Base-by-base conservation (phyloP, 2,888 invertebrate genomes). In the Stegophylla sp. region DNA sequence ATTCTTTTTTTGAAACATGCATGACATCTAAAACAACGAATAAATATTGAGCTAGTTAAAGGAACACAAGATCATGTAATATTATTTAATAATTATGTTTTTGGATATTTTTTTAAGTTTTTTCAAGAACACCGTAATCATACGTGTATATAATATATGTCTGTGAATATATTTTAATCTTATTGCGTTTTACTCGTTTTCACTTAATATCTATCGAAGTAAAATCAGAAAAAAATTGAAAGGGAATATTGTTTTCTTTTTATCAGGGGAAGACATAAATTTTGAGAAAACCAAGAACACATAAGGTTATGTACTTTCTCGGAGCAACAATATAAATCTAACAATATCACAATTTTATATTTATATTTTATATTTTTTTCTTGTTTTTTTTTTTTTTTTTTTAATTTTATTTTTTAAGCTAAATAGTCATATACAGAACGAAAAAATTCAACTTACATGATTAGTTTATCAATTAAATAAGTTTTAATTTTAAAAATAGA, bases 271-370 rank as follows among this genome's bases (percentile, higher is more conserved):
- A 77, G 77, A 77, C 77, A 69, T 77, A 77, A 56, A 77, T 77
- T 69, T 77, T 77, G 77, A 77, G 69, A 77, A 67, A 77, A 67
- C 69, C 67, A 77, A 77, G 77, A 77, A 77, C 77, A 77, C 77
- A 77, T 77, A 59, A 77, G 77, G 77, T 69, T 69, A 77, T 77
- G 66, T 69, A 77, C 67, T 77, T 77, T 56, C 59, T 59, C 77
- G 59, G 77, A 77, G 67, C 77, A 77, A 77, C 67, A 69, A 61
- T 77, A 69, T 67, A 69, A 59, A 45, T 45, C 77, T 77, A 77
- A 77, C 69, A 77, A 77, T 77, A 77, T 77, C 77, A 77, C 77
- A 77, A 59, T 69, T 67, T n/a, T n/a, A n/a, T n/a, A n/a, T n/a
- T n/a, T n/a, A n/a, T n/a, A n/a, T n/a, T n/a, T n/a, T n/a, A n/a